Percentiles rank a stretch among this genome's conserved stretches.
Conservation (phyloP, 1,140 invertebrate genomes). For the Hypothenemus hampei region DNA sequence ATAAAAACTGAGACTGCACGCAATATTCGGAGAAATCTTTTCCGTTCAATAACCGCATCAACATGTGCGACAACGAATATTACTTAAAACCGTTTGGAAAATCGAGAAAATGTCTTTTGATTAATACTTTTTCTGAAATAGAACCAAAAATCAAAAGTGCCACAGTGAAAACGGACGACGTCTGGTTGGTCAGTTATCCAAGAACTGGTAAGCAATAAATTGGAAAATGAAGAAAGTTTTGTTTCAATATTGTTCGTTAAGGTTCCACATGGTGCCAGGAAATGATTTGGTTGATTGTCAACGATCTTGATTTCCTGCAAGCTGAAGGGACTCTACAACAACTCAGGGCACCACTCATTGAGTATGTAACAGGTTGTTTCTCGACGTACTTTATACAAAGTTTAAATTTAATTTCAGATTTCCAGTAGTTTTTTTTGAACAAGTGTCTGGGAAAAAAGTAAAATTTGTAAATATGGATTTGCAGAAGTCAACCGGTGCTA, state of each 20-base stretch:
- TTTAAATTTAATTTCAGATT: constrained; percentile 24
- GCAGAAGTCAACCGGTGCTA: too few species aligned
- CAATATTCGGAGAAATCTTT: too few species aligned
- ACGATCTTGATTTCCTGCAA: constrained; percentile 70
- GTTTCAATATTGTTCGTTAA: constrained; percentile 36
- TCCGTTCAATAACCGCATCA: too few species aligned
- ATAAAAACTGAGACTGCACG: too few species aligned
- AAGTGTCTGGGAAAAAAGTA: too few species aligned
- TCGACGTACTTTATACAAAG: neutral
- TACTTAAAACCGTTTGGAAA: too few species aligned
- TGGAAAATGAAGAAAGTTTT: neutral
- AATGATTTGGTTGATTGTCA: constrained; percentile 79
- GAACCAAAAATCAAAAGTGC: too few species aligned
- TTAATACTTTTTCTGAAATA: too few species aligned
- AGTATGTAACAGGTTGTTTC: constrained; percentile 41
- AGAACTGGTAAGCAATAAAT: constrained; percentile 58
- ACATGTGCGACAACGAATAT: too few species aligned
- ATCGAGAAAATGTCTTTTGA: too few species aligned
- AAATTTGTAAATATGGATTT: too few species aligned
- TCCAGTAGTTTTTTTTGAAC: constrained; percentile 29
- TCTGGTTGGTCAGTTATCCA: constrained; percentile 78
- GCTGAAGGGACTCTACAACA: constrained; percentile 63
- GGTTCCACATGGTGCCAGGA: constrained; percentile 87
- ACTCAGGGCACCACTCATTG: constrained; percentile 42
- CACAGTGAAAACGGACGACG: constrained; percentile 62